Evolutionary conservation across 2,797 vertebrate species (phyloP).

Genomic region (Apogon hyalosoma): DNA sequence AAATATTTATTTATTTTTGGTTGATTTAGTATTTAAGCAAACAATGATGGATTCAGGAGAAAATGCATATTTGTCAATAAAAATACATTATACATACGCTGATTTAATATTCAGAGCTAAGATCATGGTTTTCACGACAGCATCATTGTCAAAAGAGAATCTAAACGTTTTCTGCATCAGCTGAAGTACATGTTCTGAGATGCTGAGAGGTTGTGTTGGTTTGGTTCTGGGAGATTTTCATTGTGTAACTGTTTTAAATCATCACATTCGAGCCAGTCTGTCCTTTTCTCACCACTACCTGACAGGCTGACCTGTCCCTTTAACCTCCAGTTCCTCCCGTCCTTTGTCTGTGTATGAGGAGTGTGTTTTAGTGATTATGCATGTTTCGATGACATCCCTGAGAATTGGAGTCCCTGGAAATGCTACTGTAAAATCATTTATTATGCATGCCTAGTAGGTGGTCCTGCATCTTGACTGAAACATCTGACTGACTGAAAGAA

Average conservation of each 20-base stretch:
- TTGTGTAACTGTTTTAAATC: background rate
- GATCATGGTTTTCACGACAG: background rate
- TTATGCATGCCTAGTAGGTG: too few species aligned
- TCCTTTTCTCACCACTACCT: too few species aligned
- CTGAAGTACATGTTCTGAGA: background rate
- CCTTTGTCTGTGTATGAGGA: too few species aligned
- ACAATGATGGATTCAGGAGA: background rate
- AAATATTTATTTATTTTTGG: background rate
- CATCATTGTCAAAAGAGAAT: constrained; percentile 1
- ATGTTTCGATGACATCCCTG: too few species aligned
- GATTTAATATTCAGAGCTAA: constrained; percentile 18
- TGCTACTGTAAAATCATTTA: too few species aligned
- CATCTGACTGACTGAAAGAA: too few species aligned
- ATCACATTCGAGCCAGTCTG: background rate
- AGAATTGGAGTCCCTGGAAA: too few species aligned
- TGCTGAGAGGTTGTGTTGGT: background rate
- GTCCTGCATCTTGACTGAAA: too few species aligned
- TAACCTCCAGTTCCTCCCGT: too few species aligned
- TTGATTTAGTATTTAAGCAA: constrained; percentile 3
- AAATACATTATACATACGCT: background rate
- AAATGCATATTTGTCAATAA: too few species aligned
- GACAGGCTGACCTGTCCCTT: too few species aligned
- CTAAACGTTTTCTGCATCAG: background rate
- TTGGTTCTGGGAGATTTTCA: background rate
- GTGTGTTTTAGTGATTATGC: too few species aligned